These are phyloP conservation scores for Xiphorhynchus elegans DNA, from an alignment of 2,113 vertebrate genomes.

Conservation along the genomic window DNA sequence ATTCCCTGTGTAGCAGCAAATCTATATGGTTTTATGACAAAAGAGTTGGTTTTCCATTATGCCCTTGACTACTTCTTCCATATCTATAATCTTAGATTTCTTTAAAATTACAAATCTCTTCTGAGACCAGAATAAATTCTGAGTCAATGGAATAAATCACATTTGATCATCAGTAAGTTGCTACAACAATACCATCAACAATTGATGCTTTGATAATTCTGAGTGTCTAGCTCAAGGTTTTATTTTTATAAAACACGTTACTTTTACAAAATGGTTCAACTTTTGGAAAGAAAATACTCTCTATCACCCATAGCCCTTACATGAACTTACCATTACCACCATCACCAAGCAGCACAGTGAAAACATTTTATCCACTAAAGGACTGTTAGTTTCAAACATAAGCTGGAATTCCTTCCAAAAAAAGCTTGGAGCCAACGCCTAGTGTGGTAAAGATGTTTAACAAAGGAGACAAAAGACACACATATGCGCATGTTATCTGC, in stretches of 20 bases:
- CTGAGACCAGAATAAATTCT: neutral
- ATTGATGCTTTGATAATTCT: neutral
- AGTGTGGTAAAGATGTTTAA: too few species aligned
- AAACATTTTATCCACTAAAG: neutral
- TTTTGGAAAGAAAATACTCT: neutral
- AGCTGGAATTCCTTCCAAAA: too few species aligned
- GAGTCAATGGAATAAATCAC: neutral
- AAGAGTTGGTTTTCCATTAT: neutral
- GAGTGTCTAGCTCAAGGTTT: neutral
- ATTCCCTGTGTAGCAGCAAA: neutral
- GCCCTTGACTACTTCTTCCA: neutral
- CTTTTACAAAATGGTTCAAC: neutral
- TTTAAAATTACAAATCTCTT: neutral
- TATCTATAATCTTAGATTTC: neutral
- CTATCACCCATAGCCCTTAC: neutral
- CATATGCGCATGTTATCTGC: too few species aligned
- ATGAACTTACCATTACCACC: neutral
- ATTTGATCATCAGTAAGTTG: neutral
- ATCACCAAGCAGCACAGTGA: neutral
- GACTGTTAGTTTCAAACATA: too few species aligned
- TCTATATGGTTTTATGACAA: neutral
- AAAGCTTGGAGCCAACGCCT: too few species aligned
- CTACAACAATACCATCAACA: neutral
- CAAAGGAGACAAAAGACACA: too few species aligned
- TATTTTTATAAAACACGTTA: fast-evolving